Evolutionary conservation across 2,797 vertebrate genomes (phyloP).

Genomic region (Parauchenoglanis ngamensis): DNA sequence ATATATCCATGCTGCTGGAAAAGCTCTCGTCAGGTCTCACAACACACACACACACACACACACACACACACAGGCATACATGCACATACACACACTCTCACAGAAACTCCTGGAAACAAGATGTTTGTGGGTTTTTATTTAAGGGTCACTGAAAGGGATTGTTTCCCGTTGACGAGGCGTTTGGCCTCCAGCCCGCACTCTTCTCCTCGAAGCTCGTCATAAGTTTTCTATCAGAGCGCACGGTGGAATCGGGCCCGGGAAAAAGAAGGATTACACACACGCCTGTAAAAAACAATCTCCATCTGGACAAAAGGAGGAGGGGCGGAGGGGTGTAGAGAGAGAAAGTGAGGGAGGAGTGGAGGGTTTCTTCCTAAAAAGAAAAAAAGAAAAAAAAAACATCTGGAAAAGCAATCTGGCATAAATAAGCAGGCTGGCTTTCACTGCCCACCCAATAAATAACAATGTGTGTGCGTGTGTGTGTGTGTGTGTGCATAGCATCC

Average conservation of each 20-base stretch:
- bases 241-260: constrained; percentile 57
- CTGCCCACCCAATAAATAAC: constrained; percentile 78
- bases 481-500: neutral
- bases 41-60: constrained; percentile 27
- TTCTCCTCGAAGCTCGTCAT: constrained; percentile 46
- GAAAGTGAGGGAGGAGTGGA: constrained; percentile 46
- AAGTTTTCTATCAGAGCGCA: constrained; percentile 63
- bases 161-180: constrained; percentile 54
- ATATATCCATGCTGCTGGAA: constrained; percentile 36
- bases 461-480: constrained; percentile 58
- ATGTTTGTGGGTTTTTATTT: constrained; percentile 48
- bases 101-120: constrained; percentile 39
- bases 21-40: constrained; percentile 33
- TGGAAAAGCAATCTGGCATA: constrained; percentile 79
- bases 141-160: constrained; percentile 54
- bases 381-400: constrained; percentile 68
- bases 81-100: constrained; percentile 26
- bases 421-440: constrained; percentile 74
- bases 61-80: constrained; percentile 20
- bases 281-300: constrained; percentile 74
- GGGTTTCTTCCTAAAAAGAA: constrained; percentile 60
- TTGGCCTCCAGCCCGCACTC: constrained; percentile 44
- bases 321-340: constrained; percentile 34
- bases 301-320: constrained; percentile 68
- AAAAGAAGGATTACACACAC: constrained; percentile 70